These are phyloP conservation scores for Drosophila bocki DNA, from an alignment of 1,140 invertebrate species.

Conservation along the genomic window DNA sequence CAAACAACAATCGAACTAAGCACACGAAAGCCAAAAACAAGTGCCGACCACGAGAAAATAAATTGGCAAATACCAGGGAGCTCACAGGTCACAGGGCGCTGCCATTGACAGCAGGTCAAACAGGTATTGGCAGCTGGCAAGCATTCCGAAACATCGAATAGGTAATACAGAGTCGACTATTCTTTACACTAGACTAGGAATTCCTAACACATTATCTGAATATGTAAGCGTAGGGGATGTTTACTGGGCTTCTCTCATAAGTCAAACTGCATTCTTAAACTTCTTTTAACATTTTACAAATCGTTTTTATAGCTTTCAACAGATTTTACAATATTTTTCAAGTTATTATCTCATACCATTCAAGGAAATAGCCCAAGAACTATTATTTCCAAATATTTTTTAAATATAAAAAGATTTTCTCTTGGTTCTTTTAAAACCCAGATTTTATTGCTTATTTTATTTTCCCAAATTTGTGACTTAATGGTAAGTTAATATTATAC, in stretches of 20 bases:
- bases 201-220: not conserved
- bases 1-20: slow-evolving; percentile 30
- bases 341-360: too few relatives aligned
- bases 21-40: slow-evolving; percentile 49
- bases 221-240: not conserved
- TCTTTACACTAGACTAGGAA: not conserved
- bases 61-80: slow-evolving; percentile 40
- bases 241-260: not conserved
- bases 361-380: too few relatives aligned
- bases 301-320: too few relatives aligned
- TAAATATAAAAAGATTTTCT: too few relatives aligned
- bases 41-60: slow-evolving; percentile 62
- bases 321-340: too few relatives aligned
- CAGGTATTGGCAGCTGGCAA: slow-evolving; percentile 1
- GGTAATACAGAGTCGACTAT: not conserved
- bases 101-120: slow-evolving; percentile 24
- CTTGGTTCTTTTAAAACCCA: not conserved
- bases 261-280: not conserved
- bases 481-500: not conserved
- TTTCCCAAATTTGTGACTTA: not conserved
- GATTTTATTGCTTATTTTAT: not conserved
- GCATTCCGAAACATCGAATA: slow-evolving; percentile 11
- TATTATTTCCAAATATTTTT: too few relatives aligned
- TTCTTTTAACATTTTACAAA: too few relatives aligned
- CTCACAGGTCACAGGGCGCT: slow-evolving; percentile 6